Conservation (phyloP, 2,888 invertebrate genomes). For the Plemyria rubiginata region DNA sequence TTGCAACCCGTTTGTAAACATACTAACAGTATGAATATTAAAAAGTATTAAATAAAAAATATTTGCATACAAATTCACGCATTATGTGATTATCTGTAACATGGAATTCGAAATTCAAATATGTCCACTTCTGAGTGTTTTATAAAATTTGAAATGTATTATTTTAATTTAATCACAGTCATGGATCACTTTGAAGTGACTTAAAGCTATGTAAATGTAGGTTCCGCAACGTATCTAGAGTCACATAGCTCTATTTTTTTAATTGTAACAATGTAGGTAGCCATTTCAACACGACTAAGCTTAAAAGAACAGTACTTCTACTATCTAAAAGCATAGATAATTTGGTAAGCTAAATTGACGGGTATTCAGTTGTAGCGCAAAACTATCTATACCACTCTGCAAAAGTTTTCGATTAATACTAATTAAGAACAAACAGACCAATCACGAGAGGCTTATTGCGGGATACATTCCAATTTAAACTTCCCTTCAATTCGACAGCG, state of each 20-base stretch:
- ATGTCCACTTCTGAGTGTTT: too few species aligned
- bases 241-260: too few species aligned
- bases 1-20: slow-evolving; percentile 13
- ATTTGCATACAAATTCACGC: background rate
- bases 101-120: background rate
- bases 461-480: slow-evolving; percentile 85
- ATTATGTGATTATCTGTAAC: background rate
- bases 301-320: too few species aligned
- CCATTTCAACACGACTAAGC: too few species aligned
- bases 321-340: too few species aligned
- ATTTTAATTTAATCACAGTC: too few species aligned
- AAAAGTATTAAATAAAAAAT: background rate
- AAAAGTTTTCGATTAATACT: slow-evolving; percentile 80
- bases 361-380: slow-evolving; percentile 11
- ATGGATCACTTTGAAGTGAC: too few species aligned
- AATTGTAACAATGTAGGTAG: too few species aligned
- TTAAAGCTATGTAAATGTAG: too few species aligned
- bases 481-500: slow-evolving; percentile 77
- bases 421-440: slow-evolving; percentile 84
- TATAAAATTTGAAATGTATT: too few species aligned
- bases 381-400: slow-evolving; percentile 48
- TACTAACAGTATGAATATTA: background rate
- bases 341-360: slow-evolving; percentile 2
- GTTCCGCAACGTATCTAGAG: too few species aligned
- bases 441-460: slow-evolving; percentile 82